Base-by-base conservation (phyloP, 2,888 invertebrate species). In the Lasioglossum villosulum region DNA sequence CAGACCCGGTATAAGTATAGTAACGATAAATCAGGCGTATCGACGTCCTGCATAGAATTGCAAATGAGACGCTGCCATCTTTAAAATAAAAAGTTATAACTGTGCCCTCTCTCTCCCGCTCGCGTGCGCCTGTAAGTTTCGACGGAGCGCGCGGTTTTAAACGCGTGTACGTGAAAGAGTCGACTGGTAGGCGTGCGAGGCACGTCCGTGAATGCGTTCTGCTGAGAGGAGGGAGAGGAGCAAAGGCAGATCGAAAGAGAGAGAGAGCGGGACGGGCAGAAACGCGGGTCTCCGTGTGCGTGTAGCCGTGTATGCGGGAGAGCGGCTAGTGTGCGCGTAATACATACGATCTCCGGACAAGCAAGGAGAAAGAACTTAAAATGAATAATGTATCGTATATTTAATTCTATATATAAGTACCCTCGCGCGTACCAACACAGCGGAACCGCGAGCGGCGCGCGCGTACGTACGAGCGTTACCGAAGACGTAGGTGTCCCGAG, bases 311-410 rank as follows among this genome's bases (percentile, higher is more conserved):
- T 63, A 16, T 30, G 59, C 16, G 63, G 30, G 63, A 63, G 63
- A 63, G 30, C 63, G 19, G 63, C 63, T 63, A 3, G 39, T 16
- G 83, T 75, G 84, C 86, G 89, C 84, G 84, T 89, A 92, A 92
- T 92, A 91, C 92, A 91, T 90, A 93, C 92, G 91, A 92, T 93
- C 92, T 91, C 92, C 91, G 90, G 89, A 91, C 93, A 92, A 93
- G 94, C 93, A 93, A 93, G 93, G 93, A 94, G 94, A 94, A 95
- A 94, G 94, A 95, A 94, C 93, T 95, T 94, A 93, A 94, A 95
- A 95, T 95, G 95, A 95, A 95, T 95, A 95, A 95, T 95, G 95
- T 95, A 95, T 95, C 94, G 95, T 95, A 95, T 95, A 95, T 94
- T 94, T 95, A 95, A 95, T 95, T 93, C 92, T 91, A 94, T 93